Conservation (phyloP, 1,140 invertebrate genomes). For the Rhopalosiphum maidis region DNA sequence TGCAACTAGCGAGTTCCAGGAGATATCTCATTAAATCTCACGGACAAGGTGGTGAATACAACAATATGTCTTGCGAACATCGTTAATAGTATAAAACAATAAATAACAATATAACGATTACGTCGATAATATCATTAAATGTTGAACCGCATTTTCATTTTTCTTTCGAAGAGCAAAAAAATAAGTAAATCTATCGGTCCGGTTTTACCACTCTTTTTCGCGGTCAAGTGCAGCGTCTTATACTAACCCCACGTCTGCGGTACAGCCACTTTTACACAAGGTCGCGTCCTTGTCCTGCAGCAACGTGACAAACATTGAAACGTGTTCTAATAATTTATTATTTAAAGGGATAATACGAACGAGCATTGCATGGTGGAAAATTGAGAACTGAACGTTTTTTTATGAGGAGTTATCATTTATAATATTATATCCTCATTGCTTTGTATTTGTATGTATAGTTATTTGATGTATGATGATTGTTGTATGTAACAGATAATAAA, state of each 20-base stretch:
- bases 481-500: background rate
- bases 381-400: background rate
- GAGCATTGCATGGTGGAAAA: background rate
- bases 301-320: background rate
- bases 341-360: background rate
- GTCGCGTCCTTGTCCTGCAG: background rate
- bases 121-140: background rate
- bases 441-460: background rate
- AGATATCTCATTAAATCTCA: background rate
- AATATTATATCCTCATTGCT: background rate
- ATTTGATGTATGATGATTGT: no score
- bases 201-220: conserved; percentile 23
- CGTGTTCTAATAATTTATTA: background rate
- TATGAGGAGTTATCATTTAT: background rate
- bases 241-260: background rate
- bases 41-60: background rate
- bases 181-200: background rate
- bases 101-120: background rate
- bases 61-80: background rate
- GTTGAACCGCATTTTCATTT: background rate
- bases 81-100: background rate
- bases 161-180: background rate
- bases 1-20: background rate
- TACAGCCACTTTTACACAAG: background rate
- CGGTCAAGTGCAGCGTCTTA: background rate